Evolutionary conservation across 2,113 vertebrate genomes (phyloP), one percentile per base, ranked within the genome.

Genomic region (Haemorhous mexicanus): DNA sequence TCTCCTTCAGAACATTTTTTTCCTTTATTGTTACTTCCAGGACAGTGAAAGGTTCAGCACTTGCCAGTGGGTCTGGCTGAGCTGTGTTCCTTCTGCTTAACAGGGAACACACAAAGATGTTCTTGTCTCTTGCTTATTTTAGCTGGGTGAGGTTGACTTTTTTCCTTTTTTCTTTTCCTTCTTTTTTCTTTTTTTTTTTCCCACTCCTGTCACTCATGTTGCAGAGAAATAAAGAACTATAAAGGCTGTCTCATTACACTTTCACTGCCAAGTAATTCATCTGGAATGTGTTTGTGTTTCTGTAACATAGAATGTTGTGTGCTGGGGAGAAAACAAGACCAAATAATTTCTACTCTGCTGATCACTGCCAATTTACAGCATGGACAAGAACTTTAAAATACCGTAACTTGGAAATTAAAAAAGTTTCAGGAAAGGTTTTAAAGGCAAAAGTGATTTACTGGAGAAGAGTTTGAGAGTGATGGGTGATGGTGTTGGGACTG

Each of bases 141-240:
- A 68, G 66, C 37, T 82, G 74, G 27, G 11, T 4, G 8, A 72
- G 19, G 23, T 28, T 46, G 55, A 23, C 22, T 17, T 14, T 5
- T 33, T n/a, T 35, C 13, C 11, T 23, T 26, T 20, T 21, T 16
- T 13, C 19, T 22, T 16, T 28, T 22, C 15, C 10, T 13, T 11
- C 9, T 23, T 26, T 22, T 33, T 32, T 3, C 19, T 11, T 18
- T 26, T 56, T n/a, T 7, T 27, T 13, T 1, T 2, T 2, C 7
- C 2, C 12, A 1, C 14, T 80, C 39, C 21, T 62, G 26, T 27
- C 1, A 5, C 7, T 70, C 27, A 9, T 1, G 3, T 41, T 59
- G 20, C 59, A 59, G 33, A 73, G 53, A 39, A 82, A 33, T 10
- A 61, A 70, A 12, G 53, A 30, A 84, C 33, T 16, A 28, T 20